Evolutionary conservation across 2,797 vertebrate species (phyloP).

Genomic region (Crocidura indochinensis): DNA sequence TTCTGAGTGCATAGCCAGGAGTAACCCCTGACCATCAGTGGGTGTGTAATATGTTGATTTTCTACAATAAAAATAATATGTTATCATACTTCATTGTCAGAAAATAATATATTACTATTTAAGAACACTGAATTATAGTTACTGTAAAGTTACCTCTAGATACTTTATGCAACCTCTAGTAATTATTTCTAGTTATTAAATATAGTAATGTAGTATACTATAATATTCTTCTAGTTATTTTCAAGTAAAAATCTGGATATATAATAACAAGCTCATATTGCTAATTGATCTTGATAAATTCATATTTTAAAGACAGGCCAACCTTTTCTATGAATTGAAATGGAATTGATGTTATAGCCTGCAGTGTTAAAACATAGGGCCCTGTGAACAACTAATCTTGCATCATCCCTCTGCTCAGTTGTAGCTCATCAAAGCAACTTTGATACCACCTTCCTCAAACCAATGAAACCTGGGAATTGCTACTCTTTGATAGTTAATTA

Average conservation of each 20-base stretch:
- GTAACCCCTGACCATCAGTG: too few relatives aligned
- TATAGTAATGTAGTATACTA: not conserved
- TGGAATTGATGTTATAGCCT: not conserved
- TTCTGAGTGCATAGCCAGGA: too few relatives aligned
- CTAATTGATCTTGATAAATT: constrained; percentile 16
- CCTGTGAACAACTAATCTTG: too few relatives aligned
- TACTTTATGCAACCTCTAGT: not conserved
- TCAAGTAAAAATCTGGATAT: constrained; percentile 26
- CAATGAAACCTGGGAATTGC: not conserved
- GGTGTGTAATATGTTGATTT: constrained; percentile 35
- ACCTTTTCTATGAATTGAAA: not conserved
- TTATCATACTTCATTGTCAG: not conserved
- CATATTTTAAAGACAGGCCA: not conserved
- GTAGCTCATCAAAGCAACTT: not conserved
- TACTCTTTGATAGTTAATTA: not conserved
- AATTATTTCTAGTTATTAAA: not conserved
- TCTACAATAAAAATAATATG: constrained; percentile 41
- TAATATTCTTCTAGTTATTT: not conserved
- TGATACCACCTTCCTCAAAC: not conserved
- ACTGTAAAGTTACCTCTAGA: not conserved
- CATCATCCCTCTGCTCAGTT: too few relatives aligned
- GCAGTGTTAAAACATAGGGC: not conserved
- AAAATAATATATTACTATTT: not conserved
- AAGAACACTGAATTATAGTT: not conserved
- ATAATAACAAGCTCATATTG: constrained; percentile 10